Percentiles rank a stretch among this genome's conserved stretches.
Evolutionary conservation across 2,113 vertebrate species (phyloP).

Genomic region (Epinephelus lanceolatus): DNA sequence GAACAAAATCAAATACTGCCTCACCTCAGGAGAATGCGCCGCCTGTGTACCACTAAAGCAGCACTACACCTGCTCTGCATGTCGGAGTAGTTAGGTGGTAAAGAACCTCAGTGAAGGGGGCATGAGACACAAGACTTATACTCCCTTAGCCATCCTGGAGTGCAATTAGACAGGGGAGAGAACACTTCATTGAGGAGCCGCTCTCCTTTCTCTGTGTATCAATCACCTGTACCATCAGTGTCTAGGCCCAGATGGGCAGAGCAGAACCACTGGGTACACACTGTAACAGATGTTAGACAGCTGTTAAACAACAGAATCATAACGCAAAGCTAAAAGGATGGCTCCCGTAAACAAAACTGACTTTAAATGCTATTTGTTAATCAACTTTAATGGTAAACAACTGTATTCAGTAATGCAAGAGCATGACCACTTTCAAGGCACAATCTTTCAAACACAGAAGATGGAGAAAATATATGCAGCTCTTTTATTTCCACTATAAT

Average conservation of each 20-base stretch:
- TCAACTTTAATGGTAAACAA: neutral
- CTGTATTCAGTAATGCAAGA: neutral
- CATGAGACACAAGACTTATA: conserved; percentile 14
- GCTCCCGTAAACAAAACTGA: neutral
- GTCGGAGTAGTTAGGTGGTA: conserved; percentile 34
- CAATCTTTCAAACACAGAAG: neutral
- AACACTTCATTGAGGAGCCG: conserved; percentile 7
- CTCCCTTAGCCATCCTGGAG: conserved; percentile 6
- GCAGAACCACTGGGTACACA: neutral
- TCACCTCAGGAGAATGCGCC: conserved; percentile 5
- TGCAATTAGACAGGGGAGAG: neutral
- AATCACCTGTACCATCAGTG: conserved; percentile 10
- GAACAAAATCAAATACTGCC: conserved; percentile 14
- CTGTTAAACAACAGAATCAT: conserved; percentile 4
- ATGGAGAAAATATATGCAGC: neutral
- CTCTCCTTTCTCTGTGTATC: conserved; percentile 15
- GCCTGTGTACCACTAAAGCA: conserved; percentile 27
- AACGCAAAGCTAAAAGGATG: neutral
- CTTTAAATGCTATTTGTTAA: neutral
- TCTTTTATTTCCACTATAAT: neutral
- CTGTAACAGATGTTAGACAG: conserved; percentile 12
- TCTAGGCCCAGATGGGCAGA: neutral
- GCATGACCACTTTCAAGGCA: neutral
- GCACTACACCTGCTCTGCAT: conserved; percentile 29
- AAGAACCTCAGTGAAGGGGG: conserved; percentile 23